Conservation (phyloP, 2,113 vertebrate species). For the Quiscalus mexicanus region DNA sequence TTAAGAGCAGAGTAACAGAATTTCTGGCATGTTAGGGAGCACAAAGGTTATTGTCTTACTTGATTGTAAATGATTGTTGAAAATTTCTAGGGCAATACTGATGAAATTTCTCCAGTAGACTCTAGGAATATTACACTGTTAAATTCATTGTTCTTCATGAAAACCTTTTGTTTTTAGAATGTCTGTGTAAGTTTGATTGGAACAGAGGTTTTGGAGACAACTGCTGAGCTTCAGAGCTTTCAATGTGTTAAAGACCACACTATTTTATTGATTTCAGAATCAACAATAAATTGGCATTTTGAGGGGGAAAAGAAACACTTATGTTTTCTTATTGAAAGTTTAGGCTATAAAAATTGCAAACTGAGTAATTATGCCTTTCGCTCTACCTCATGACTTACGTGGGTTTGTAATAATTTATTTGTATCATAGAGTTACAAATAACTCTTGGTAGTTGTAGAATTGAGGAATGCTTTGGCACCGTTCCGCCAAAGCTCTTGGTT, state of each 20-base stretch:
- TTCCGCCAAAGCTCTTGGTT: neutral
- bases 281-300: neutral
- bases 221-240: neutral
- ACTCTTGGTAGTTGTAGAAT: neutral
- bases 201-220: neutral
- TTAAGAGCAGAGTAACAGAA: neutral
- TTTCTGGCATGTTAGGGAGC: neutral
- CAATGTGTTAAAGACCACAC: neutral
- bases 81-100: neutral
- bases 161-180: neutral
- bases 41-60: neutral
- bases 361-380: neutral
- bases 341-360: neutral
- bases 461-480: neutral
- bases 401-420: neutral
- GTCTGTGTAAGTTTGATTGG: neutral
- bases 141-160: neutral
- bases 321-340: neutral
- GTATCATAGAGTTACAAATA: neutral
- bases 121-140: neutral
- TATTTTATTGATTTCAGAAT: neutral
- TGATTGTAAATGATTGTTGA: neutral
- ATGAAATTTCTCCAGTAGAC: neutral
- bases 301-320: fast-evolving
- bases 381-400: neutral